These are phyloP conservation scores for Beroe ovata DNA, from an alignment of 37 sponge, comb jelly and placozoan genomes.

Conservation along the genomic window DNA sequence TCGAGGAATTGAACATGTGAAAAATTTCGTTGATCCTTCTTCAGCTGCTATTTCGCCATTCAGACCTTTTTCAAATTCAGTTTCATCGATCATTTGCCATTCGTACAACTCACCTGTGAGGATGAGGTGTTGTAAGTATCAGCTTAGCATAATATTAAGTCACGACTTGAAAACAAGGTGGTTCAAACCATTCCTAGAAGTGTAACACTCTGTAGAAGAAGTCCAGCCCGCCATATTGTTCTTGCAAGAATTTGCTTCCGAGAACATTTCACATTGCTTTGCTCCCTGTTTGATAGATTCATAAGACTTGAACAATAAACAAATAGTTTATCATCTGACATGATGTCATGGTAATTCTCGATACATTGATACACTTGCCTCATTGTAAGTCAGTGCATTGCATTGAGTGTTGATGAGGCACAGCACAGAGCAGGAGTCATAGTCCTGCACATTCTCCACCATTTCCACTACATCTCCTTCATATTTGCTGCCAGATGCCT, in stretches of 20 bases:
- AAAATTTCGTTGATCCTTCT: neutral
- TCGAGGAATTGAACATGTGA: neutral
- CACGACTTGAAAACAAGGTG: too few relatives aligned
- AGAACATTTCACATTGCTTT: neutral
- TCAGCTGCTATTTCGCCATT: neutral
- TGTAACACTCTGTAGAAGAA: neutral
- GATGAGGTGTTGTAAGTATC: too few relatives aligned
- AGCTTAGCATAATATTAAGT: too few relatives aligned
- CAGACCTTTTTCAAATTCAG: neutral
- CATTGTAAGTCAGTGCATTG: neutral
- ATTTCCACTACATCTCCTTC: neutral
- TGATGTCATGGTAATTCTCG: too few relatives aligned
- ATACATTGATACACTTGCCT: neutral
- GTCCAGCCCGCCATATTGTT: neutral
- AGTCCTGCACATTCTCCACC: neutral
- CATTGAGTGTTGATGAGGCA: neutral
- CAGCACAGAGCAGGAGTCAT: neutral
- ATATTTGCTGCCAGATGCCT: neutral
- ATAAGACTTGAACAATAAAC: too few relatives aligned
- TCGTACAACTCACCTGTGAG: neutral
- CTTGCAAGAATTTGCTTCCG: neutral
- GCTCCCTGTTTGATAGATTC: too few relatives aligned
- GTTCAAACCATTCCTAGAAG: neutral
- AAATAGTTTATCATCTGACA: too few relatives aligned
- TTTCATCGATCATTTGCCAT: neutral